Evolutionary conservation across 2,888 invertebrate genomes (phyloP).

Genomic region (Drosophila kanekoi): DNA sequence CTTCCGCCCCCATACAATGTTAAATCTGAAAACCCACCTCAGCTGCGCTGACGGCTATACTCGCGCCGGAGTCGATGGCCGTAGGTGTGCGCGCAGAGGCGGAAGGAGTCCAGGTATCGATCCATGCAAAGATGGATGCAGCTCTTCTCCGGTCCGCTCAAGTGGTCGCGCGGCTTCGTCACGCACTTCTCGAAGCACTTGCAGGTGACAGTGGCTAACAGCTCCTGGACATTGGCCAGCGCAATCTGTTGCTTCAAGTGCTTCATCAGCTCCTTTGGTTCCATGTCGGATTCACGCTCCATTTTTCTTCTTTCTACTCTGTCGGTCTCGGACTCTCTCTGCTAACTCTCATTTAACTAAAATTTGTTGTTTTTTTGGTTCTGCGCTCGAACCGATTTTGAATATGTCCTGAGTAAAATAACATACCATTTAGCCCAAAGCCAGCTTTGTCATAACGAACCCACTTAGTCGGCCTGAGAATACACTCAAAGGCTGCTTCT

Average conservation of each 20-base stretch:
- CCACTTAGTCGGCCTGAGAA: too few species aligned
- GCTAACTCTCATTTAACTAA: not conserved
- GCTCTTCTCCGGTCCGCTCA: conserved; percentile 28
- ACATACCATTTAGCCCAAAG: conserved; percentile 1
- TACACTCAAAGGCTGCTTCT: not conserved
- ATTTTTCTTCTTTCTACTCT: conserved; percentile 5
- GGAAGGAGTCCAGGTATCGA: conserved; percentile 98
- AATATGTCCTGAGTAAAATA: not conserved
- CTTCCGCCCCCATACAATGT: too few species aligned
- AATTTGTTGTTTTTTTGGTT: conserved; percentile 3
- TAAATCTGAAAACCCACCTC: not conserved
- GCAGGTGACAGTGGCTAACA: conserved; percentile 87
- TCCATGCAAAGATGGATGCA: conserved; percentile 99
- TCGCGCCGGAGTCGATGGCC: conserved; percentile 93
- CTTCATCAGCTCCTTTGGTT: conserved; percentile 88
- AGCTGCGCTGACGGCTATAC: conserved; percentile 25
- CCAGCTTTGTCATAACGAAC: not conserved
- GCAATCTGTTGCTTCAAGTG: conserved; percentile 97
- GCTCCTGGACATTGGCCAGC: conserved; percentile 95
- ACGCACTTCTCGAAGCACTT: conserved; percentile 63
- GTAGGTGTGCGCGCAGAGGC: conserved; percentile 95
- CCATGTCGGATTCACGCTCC: conserved; percentile 11
- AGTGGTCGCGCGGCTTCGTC: conserved; percentile 20
- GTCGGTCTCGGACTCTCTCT: not conserved
- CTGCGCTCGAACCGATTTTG: conserved; percentile 2